Evolutionary conservation across 2,797 vertebrate species (phyloP).

Genomic region (Triplophysa yarkandensis): DNA sequence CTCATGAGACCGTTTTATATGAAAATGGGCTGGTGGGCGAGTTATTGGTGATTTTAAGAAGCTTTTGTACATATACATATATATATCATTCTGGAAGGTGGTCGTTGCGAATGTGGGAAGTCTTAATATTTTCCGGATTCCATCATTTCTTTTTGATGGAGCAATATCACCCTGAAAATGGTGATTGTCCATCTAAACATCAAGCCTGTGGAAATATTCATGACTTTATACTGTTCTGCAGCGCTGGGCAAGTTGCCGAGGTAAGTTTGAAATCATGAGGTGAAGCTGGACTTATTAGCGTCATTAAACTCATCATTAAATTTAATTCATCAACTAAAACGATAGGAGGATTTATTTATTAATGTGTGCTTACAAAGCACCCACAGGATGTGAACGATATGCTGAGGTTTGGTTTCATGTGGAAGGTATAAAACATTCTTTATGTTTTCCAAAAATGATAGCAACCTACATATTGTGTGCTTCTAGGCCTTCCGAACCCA

Average conservation of each 20-base stretch:
- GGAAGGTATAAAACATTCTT: not conserved
- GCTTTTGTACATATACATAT: slow-evolving; percentile 19
- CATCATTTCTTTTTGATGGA: slow-evolving; percentile 45
- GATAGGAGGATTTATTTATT: slow-evolving; percentile 29
- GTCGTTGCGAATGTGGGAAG: slow-evolving; percentile 26
- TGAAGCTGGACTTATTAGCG: slow-evolving; percentile 48
- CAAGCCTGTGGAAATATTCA: slow-evolving; percentile 33
- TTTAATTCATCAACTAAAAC: slow-evolving; percentile 13
- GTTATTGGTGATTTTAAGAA: slow-evolving; percentile 43
- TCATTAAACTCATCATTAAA: slow-evolving; percentile 35
- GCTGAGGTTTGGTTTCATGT: not conserved
- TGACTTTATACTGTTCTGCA: slow-evolving; percentile 16
- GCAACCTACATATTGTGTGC: not conserved
- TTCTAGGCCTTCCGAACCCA: not conserved
- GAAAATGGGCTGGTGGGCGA: slow-evolving; percentile 49
- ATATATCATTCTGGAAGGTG: slow-evolving; percentile 22
- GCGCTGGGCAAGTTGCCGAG: slow-evolving; percentile 10
- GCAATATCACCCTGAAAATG: slow-evolving; percentile 25
- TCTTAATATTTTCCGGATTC: slow-evolving; percentile 29
- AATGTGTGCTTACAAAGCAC: slow-evolving; percentile 26
- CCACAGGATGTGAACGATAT: not conserved
- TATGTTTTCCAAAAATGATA: not conserved
- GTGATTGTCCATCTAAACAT: slow-evolving; percentile 36
- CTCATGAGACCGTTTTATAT: slow-evolving; percentile 53
- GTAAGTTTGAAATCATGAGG: slow-evolving; percentile 31